Percentiles rank a stretch among this genome's conserved stretches.
These are phyloP conservation scores for Hydropotes inermis DNA, from an alignment of 2,113 vertebrate species.

Conservation along the genomic window DNA sequence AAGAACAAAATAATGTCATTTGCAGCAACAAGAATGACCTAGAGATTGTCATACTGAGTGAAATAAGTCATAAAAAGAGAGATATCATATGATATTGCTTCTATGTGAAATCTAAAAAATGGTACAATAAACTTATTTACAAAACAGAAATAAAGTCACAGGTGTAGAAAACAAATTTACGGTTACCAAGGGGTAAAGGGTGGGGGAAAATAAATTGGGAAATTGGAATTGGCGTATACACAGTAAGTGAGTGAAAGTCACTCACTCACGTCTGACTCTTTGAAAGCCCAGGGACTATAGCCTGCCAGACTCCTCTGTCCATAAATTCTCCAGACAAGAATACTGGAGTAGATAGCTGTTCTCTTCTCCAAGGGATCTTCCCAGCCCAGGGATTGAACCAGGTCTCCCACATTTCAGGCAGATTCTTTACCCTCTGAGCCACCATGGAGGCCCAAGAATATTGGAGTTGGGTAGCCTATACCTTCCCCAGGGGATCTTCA, in stretches of 20 bases:
- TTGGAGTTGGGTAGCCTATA: neutral
- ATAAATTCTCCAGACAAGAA: neutral
- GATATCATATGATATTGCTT: neutral
- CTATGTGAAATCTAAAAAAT: neutral
- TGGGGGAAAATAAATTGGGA: neutral
- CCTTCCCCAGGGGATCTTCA: neutral
- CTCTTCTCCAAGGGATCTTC: neutral
- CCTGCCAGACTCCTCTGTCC: neutral
- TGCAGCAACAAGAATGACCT: neutral
- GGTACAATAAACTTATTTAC: neutral
- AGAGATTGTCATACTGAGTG: neutral
- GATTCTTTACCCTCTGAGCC: neutral
- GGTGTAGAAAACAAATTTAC: neutral
- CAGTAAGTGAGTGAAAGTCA: neutral
- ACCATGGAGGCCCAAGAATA: neutral
- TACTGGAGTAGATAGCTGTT: neutral
- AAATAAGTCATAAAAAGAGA: neutral
- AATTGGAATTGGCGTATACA: neutral
- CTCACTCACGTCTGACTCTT: neutral
- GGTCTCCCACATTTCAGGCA: neutral
- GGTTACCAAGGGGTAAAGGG: neutral
- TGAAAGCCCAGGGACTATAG: neutral
- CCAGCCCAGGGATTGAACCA: neutral
- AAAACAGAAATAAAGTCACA: neutral
- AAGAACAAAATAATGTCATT: neutral